A percentile compares a stretch with the other conserved stretches of the same genome.
phyloP scores from a whole-genome alignment of 2,797 vertebrate species.

The Dicrostonyx torquatus region DNA sequence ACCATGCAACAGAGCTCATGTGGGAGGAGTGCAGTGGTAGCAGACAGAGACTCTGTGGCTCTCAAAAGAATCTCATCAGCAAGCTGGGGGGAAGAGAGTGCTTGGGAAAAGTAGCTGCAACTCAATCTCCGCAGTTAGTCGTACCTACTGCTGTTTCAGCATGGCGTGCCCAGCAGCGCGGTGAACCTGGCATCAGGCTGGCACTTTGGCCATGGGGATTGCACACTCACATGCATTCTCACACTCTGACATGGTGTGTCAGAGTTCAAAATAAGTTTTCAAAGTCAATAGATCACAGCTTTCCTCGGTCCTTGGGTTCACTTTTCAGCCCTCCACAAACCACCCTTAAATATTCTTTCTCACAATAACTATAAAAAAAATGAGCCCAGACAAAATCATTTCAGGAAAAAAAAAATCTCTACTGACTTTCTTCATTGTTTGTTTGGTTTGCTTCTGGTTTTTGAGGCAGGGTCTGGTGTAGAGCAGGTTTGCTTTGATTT shows the following conservation, averaged over 20 bases:
- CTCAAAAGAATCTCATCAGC: not conserved
- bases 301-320: not conserved
- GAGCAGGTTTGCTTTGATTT: not conserved
- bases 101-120: too few relatives aligned
- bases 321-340: not conserved
- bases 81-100: not conserved
- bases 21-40: too few relatives aligned
- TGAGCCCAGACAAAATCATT: not conserved
- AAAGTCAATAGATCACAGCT: not conserved
- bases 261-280: conserved; percentile 16
- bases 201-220: not conserved
- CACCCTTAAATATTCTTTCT: not conserved
- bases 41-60: not conserved
- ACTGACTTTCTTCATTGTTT: not conserved
- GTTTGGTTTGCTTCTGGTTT: not conserved
- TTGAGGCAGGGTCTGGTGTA: not conserved
- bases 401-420: not conserved
- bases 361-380: not conserved
- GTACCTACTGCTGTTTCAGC: not conserved
- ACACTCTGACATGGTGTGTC: not conserved
- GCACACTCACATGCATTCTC: not conserved
- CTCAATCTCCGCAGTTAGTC: not conserved
- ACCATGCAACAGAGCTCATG: too few relatives aligned
- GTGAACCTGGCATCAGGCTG: not conserved
- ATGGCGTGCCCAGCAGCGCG: not conserved